Conservation (phyloP, 2,888 invertebrate species). For the Stratiomys singularior region DNA sequence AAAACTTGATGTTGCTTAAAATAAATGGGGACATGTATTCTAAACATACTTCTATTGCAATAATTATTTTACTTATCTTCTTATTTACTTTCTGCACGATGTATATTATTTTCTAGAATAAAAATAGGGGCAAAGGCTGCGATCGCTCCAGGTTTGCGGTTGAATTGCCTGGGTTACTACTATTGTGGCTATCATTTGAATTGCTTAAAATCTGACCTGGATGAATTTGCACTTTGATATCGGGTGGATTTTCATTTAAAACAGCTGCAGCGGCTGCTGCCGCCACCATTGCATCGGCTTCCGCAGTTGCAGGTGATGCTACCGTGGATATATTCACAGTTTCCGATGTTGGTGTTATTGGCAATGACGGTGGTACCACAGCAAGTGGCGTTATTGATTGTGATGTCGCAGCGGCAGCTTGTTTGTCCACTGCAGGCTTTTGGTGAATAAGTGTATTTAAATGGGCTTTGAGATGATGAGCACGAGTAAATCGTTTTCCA, state of each 20-base stretch:
- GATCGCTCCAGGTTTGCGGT: not conserved
- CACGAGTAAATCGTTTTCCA: constrained; percentile 61
- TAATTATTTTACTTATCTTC: constrained; percentile 27
- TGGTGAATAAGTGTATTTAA: constrained; percentile 62
- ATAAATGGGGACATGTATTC: constrained; percentile 17
- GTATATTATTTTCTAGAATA: constrained; percentile 13
- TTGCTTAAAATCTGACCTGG: constrained; percentile 21
- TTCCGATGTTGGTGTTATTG: not conserved
- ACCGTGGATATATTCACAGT: not conserved
- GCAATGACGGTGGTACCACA: not conserved
- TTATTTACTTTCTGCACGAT: not conserved
- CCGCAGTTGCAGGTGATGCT: not conserved
- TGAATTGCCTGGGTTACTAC: constrained; percentile 13
- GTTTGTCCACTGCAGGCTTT: constrained; percentile 50
- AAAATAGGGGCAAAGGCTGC: constrained; percentile 31
- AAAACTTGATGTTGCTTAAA: constrained; percentile 40
- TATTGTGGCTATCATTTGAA: constrained; percentile 15
- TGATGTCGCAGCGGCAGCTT: not conserved
- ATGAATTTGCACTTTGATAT: constrained; percentile 35
- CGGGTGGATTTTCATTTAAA: not conserved
- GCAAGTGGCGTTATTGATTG: not conserved
- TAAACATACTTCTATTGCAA: constrained; percentile 20
- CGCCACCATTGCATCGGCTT: not conserved
- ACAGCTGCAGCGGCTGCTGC: not conserved
- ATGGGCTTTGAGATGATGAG: constrained; percentile 64